Percentiles rank a stretch among this genome's conserved stretches.
Evolutionary conservation across 2,888 invertebrate genomes (phyloP).

Genomic region (Eilema sororculum): DNA sequence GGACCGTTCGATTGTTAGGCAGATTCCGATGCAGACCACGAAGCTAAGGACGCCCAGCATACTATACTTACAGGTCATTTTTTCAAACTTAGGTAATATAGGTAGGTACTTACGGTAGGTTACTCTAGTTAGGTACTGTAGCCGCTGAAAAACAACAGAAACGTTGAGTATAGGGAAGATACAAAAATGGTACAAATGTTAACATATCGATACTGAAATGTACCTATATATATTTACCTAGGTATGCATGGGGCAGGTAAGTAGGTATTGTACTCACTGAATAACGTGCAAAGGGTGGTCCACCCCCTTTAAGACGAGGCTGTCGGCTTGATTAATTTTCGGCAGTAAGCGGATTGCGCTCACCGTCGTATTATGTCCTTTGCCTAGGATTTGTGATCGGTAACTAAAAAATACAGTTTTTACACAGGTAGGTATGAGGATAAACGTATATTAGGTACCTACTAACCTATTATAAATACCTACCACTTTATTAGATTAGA

Average conservation of each 20-base stretch:
- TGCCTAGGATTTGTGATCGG: slow-evolving; percentile 50
- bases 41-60: no score
- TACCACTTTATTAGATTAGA: no score
- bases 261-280: neutral
- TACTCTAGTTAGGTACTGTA: no score
- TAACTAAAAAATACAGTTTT: neutral
- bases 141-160: no score
- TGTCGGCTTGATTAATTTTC: slow-evolving; percentile 78
- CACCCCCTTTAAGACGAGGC: slow-evolving; percentile 58
- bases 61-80: no score
- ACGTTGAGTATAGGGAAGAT: no score
- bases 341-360: slow-evolving; percentile 77
- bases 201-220: neutral
- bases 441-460: neutral
- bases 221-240: neutral
- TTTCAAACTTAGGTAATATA: no score
- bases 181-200: no score
- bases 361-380: slow-evolving; percentile 51
- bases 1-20: no score
- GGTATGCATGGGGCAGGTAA: neutral
- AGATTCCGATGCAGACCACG: no score
- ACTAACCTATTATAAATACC: no score
- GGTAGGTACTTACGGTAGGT: no score
- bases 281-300: slow-evolving; percentile 19
- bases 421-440: neutral